Base-by-base conservation (phyloP, 2,888 invertebrate species). In the Achlya flavicornis region DNA sequence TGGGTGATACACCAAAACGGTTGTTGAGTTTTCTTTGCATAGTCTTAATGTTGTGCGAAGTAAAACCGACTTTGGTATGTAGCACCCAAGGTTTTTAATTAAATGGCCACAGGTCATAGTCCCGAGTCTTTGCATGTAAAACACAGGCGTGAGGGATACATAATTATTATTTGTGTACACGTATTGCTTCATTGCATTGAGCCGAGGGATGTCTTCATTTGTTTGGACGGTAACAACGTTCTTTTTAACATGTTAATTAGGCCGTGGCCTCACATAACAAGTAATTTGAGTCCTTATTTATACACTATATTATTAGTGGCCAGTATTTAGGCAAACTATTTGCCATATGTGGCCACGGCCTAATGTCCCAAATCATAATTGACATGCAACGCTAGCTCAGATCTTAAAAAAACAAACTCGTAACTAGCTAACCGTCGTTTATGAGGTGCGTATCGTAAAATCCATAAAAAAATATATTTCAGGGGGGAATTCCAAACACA, bases 401-500 rank as follows among this genome's bases (percentile, higher is more conserved):
- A 75, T 77, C 74, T 78, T 77, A 71, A 70, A 69, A 26, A 26
- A 67, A 72, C 70, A 72, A 76, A 48, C 43, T 33, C 58, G 48
- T 63, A 65, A 57, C 65, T 61, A 61, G 60, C 48, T 61, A 59
- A 57, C 7, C 32, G 10, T 48, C 64, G 66, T 62, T 62, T 65
- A 66, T 63, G 61, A 46, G 69, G 66, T 66, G 69, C 69, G 64
- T 66, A 72, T 82, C 75, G 84, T 86, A 85, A 87, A 86, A 86
- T 80, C 72, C 78, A 79, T 83, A 84, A 83, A 86, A 87, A 88
- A 88, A 86, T 85, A 85, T 84, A 79, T 74, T 71, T 69, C 66
- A 72, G 81, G 35, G 58, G 14, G 58, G 81, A 81, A 84, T 80
- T 80, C 75, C 74, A 69, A 79, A 81, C 85, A 82, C 86, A 84